phyloP scores from a whole-genome alignment of 2,888 invertebrate genomes.

The Cepaea hortensis region DNA sequence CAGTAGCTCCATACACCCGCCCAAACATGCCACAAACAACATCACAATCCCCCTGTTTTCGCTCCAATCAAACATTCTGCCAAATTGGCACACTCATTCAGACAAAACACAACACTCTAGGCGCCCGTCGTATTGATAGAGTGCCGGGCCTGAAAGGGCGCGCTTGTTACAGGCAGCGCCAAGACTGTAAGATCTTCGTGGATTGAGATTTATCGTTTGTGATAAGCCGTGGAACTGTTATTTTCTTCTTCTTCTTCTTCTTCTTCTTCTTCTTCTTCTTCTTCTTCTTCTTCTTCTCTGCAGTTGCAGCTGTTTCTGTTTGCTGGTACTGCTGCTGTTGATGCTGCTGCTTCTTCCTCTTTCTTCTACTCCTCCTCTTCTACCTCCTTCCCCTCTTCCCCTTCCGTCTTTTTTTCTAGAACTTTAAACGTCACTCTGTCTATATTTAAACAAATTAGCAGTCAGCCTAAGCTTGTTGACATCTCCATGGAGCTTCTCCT shows the following conservation, averaged over 20 bases:
- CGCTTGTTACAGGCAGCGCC: too few species aligned
- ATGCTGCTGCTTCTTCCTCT: neutral
- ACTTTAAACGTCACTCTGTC: neutral
- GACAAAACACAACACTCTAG: too few species aligned
- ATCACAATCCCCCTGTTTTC: neutral
- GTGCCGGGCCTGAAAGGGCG: too few species aligned
- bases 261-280: neutral
- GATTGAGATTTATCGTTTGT: too few species aligned
- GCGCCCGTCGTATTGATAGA: too few species aligned
- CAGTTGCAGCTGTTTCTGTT: constrained; percentile 27
- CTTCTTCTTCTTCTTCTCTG: neutral
- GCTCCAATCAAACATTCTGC: neutral
- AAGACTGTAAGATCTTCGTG: too few species aligned
- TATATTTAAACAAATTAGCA: neutral
- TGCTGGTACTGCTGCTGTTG: constrained; percentile 10
- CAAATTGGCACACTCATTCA: too few species aligned
- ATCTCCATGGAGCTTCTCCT: too few species aligned
- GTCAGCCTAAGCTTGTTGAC: too few species aligned
- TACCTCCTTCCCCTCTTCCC: neutral
- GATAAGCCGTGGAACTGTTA: too few species aligned
- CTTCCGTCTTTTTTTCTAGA: constrained; percentile 6
- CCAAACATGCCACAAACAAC: neutral
- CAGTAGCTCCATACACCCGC: neutral
- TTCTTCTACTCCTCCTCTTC: too few species aligned
- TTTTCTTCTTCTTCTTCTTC: neutral